Conservation (phyloP, 1,140 invertebrate genomes). For the Phortica variegata region DNA sequence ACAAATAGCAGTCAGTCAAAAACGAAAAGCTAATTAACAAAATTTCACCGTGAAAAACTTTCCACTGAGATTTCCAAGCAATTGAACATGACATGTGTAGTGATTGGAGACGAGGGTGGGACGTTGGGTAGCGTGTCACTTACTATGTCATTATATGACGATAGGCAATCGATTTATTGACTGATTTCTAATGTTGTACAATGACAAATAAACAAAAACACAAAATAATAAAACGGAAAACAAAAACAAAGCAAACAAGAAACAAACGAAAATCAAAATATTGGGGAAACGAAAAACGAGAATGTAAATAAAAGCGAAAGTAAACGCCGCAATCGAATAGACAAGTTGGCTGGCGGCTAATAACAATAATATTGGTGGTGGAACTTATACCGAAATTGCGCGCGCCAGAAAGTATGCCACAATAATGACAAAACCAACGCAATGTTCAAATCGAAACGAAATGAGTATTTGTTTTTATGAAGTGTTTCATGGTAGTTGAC, state of each 20-base stretch:
- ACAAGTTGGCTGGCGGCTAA: too few species aligned
- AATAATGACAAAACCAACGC: constrained; percentile 41
- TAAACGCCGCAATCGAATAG: constrained; percentile 6
- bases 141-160: constrained; percentile 43
- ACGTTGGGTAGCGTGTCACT: constrained; percentile 27
- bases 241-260: too few species aligned
- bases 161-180: constrained; percentile 47
- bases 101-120: too few species aligned
- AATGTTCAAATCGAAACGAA: too few species aligned
- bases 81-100: too few species aligned
- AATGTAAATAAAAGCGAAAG: constrained; percentile 4
- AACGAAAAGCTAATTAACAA: too few species aligned
- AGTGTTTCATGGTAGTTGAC: constrained; percentile 52
- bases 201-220: constrained; percentile 19
- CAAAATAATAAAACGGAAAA: constrained; percentile 16
- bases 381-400: too few species aligned
- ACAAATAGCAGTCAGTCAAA: too few species aligned
- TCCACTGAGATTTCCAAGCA: too few species aligned
- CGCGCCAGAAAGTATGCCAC: constrained; percentile 31
- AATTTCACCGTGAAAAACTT: too few species aligned
- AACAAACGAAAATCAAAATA: too few species aligned
- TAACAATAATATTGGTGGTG: too few species aligned
- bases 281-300: constrained; percentile 1
- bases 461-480: constrained; percentile 43
- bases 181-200: constrained; percentile 31